phyloP scores from a whole-genome alignment of 2,888 invertebrate genomes.

The Axea sp. region DNA sequence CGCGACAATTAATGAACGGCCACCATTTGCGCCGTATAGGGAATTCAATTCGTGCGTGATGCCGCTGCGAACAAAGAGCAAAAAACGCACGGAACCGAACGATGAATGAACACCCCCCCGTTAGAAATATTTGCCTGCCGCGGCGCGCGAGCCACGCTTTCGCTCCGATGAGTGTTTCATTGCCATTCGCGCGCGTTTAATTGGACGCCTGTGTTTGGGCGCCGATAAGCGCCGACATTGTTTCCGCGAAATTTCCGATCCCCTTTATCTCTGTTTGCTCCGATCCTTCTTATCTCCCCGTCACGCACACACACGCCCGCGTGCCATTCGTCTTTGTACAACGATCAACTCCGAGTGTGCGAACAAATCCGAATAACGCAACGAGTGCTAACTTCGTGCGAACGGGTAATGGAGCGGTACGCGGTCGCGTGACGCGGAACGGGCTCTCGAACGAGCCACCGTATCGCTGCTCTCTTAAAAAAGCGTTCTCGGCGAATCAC shows the following conservation, averaged over 20 bases:
- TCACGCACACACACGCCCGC: too few relatives aligned
- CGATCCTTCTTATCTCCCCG: too few relatives aligned
- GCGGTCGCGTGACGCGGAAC: constrained; percentile 20
- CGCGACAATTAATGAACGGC: constrained; percentile 40
- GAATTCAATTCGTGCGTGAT: constrained; percentile 21
- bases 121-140: constrained; percentile 35
- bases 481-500: constrained; percentile 18
- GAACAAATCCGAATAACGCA: constrained; percentile 16
- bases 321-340: background rate
- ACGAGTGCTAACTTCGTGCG: constrained; percentile 22
- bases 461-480: constrained; percentile 26
- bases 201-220: too few relatives aligned
- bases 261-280: too few relatives aligned
- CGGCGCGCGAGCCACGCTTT: constrained; percentile 14
- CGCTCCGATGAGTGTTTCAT: too few relatives aligned
- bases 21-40: constrained; percentile 17
- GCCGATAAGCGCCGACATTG: too few relatives aligned
- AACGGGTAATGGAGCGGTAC: constrained; percentile 28
- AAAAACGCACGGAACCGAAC: background rate
- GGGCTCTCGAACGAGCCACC: constrained; percentile 16
- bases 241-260: too few relatives aligned
- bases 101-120: constrained; percentile 39
- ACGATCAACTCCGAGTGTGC: background rate
- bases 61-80: background rate
- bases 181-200: too few relatives aligned